Base-by-base conservation (phyloP, 1,140 invertebrate species). In the Pseudobourletiella spinata region DNA sequence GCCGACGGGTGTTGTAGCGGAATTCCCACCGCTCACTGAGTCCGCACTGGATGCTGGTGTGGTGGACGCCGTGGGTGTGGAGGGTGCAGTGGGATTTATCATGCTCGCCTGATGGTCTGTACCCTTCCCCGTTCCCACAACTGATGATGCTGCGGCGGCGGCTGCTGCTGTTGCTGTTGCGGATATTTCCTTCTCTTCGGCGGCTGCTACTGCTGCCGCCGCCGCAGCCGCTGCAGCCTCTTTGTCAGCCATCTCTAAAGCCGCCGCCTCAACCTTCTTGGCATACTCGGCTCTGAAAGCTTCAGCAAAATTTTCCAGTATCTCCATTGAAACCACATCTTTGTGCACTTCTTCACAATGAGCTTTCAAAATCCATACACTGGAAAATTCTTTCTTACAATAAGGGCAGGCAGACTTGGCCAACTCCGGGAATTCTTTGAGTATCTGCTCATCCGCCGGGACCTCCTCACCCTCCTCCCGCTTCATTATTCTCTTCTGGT, bases 331-430 rank as follows among this genome's bases (percentile, higher is more conserved):
- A 57, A 96, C 88, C 74, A 92, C 79, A 74, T 91, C 86, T 72
- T 88, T 87, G 77, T 96, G 93, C 63, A 93, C 85, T 81, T 95
- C 91, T 80, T 96, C 92, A 77, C 89, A 89, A 76, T 97, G 92
- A 67, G 91, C 87, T 77, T 95, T 95, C 73, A 96, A 79, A 62
- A 95, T 91, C 86, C 92, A 95, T 61, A 95, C 88, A 79, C 89
- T 93, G 68, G 90, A 93, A 77, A 96, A 95, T 73, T 90, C 87
- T 76, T 95, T 95, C 69, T 86, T 86, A 76, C 93, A 97, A 73
- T 88, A 85, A 72, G 86, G 84, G 76, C 93, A 96, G n/a, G 79
- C 79, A 60, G 82, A 87, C 77, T 84, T 87, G 68, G 82, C 83
- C 16, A 86, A 74, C 74, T 81, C 86, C 78, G 74, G 86, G 56